Evolutionary conservation across 2,113 vertebrate species (phyloP), one percentile per base, ranked within the genome.

Genomic region (Sterrhoptilus dennistouni): DNA sequence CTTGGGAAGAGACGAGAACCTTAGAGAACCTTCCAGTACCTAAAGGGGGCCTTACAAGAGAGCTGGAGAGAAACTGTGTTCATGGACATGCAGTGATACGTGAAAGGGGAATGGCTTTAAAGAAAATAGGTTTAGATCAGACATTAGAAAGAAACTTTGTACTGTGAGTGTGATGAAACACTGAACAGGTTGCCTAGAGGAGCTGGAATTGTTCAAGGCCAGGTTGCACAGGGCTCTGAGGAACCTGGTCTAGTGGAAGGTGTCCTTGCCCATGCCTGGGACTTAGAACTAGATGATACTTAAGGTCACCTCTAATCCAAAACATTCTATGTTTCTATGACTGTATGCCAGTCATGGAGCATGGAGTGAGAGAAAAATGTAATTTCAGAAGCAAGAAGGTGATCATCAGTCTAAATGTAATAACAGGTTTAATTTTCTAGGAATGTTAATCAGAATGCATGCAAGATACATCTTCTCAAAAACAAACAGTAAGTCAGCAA

Each of bases 401-500:
- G 11, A 2, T 61, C 45, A 66, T 45, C 92, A 93, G 59, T 65
- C 94, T 95, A 94, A 92, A 85, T 71, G 71, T 81, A 96, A 90
- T 45, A 28, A 85, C 45, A 40, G 14, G 1, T 74, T 95, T 89
- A 59, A 92, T 96, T 93, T 95, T 90, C 78, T 89, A 82, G 63
- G 64, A 96, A 92, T 23, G 35, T 59, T 92, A 92, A 96, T 96
- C 56, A 90, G 93, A 94, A 83, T 93, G 57, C 57, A 83, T 63
- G 50, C 61, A 69, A 68, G 71, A 94, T 76, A 89, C n/a, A 74
- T 59, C 87, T 95, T 84, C 77, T 88, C 85, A 96, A 83, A 95
- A 88, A 56, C 84, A 94, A 97, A 95, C 77, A 95, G 27, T 90
- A 94, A 33, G 23, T 91, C 91, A 89, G 71, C 90, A 89, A 91